Base-by-base conservation (phyloP, 1,140 invertebrate genomes). In the Arion vulgaris region DNA sequence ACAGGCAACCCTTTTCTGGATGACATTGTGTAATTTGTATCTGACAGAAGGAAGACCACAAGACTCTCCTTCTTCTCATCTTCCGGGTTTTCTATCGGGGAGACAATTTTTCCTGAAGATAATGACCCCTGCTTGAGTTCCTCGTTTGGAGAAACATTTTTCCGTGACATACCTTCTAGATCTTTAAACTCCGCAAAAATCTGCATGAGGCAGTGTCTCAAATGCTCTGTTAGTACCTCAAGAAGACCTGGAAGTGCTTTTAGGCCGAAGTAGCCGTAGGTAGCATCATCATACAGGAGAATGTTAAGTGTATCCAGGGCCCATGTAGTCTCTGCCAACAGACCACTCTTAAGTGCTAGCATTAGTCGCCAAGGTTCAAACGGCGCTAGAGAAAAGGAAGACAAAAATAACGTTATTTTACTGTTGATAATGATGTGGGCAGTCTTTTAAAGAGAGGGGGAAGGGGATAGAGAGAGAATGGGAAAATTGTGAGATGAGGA, bases 351-450 rank as follows among this genome's bases (percentile, higher is more conserved):
- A 87, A 99, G 94, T 83, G 97, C 95, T 98, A 99, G 99, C 94
- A 99, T 97, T 72, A 99, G 95, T 85, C 97, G 94, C 97, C 98
- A 99, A 53, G 98, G 96, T 92, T 99, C 98, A 7, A 99, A 95
- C 69, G 86, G 87, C 78, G 89, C 92, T 91, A 87, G 23, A n/a
- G 45, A 49, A 19, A 49, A 49, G n/a, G n/a, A n/a, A n/a, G n/a
- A n/a, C n/a, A n/a, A n/a, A n/a, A n/a, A n/a, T n/a, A n/a, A n/a
- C n/a, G n/a, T n/a, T n/a, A n/a, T n/a, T n/a, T n/a, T n/a, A n/a
- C n/a, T n/a, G n/a, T n/a, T n/a, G n/a, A n/a, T n/a, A n/a, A n/a
- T n/a, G n/a, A n/a, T n/a, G n/a, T n/a, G n/a, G n/a, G n/a, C n/a
- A n/a, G n/a, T n/a, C n/a, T n/a, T n/a, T n/a, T n/a, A n/a, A n/a